Conservation (phyloP, 2,797 vertebrate species). For the Mus minutoides region DNA sequence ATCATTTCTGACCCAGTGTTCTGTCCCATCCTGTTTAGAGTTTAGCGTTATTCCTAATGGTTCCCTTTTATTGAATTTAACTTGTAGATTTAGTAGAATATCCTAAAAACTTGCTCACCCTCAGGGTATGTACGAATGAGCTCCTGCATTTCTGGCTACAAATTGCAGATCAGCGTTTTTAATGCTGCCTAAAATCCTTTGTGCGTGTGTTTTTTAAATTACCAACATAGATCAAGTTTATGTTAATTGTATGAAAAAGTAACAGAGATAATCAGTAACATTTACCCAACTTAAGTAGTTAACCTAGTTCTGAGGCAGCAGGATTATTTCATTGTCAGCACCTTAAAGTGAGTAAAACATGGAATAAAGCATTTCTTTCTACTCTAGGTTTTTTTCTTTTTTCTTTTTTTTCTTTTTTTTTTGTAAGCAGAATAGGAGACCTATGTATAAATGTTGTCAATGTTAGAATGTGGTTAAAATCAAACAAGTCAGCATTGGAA, state of each 20-base stretch:
- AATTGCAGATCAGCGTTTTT: slow-evolving; percentile 85
- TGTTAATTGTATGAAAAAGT: slow-evolving; percentile 86
- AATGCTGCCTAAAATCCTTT: slow-evolving; percentile 81
- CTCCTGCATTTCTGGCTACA: slow-evolving; percentile 72
- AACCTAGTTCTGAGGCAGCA: slow-evolving; percentile 83
- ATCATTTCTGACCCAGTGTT: slow-evolving; percentile 69
- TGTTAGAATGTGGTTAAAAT: slow-evolving; percentile 40
- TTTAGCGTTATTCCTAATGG: slow-evolving; percentile 80
- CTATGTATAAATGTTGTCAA: neutral
- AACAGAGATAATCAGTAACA: slow-evolving; percentile 84
- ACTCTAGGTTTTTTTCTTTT: neutral
- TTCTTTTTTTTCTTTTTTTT: neutral
- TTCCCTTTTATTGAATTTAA: slow-evolving; percentile 81
- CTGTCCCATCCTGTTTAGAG: slow-evolving; percentile 74
- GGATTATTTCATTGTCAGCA: slow-evolving; percentile 83
- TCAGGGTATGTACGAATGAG: slow-evolving; percentile 73
- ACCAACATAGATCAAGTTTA: slow-evolving; percentile 85
- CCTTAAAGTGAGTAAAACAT: slow-evolving; percentile 77
- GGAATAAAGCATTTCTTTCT: slow-evolving; percentile 71
- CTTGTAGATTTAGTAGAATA: slow-evolving; percentile 82
- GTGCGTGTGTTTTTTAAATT: slow-evolving; percentile 78
- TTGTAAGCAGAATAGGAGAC: neutral
- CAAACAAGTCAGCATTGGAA: slow-evolving; percentile 41
- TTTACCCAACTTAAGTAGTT: slow-evolving; percentile 85
- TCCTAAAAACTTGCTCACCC: slow-evolving; percentile 76